phyloP scores from a whole-genome alignment of 2,113 vertebrate genomes.

The Cyrtonyx montezumae region DNA sequence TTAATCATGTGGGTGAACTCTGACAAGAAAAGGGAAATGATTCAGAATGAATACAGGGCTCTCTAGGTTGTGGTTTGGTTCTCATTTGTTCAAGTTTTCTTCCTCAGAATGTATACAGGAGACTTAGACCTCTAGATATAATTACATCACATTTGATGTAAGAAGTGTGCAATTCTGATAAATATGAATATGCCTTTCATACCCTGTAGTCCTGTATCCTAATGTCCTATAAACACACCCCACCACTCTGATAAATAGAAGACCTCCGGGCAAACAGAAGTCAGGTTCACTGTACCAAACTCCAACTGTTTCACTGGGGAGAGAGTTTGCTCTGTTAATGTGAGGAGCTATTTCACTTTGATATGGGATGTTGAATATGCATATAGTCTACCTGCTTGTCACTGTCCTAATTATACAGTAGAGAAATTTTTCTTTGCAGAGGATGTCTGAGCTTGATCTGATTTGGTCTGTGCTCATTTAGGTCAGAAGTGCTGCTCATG shows the following conservation, averaged over 20 bases:
- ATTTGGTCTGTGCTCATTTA: not conserved
- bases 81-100: not conserved
- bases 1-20: not conserved
- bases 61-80: not conserved
- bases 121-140: not conserved
- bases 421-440: not conserved
- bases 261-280: not conserved
- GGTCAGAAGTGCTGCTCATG: not conserved
- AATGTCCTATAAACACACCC: not conserved
- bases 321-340: not conserved
- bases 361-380: rapidly evolving
- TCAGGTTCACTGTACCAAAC: not conserved
- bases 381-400: rapidly evolving
- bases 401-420: not conserved
- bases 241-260: not conserved
- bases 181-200: not conserved
- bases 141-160: not conserved
- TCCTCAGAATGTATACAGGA: not conserved
- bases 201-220: not conserved
- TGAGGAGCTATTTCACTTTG: not conserved
- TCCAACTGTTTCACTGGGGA: not conserved
- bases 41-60: not conserved
- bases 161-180: not conserved
- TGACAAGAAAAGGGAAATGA: not conserved
- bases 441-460: not conserved